Conservation (phyloP, 2,797 vertebrate species). For the Sebastes minor region DNA sequence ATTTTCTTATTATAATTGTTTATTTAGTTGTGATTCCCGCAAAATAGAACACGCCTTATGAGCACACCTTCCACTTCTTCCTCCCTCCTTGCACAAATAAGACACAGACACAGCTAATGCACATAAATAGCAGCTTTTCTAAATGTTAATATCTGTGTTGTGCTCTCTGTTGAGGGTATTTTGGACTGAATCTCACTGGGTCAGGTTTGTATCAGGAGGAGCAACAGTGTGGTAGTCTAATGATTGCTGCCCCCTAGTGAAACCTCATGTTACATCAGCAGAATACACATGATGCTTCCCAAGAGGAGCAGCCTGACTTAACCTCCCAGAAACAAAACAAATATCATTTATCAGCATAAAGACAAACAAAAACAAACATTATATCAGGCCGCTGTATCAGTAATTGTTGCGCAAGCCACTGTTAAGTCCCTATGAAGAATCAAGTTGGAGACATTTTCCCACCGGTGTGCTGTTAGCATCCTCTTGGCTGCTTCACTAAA, state of each 20-base stretch:
- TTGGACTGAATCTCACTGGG: neutral
- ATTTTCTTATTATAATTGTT: neutral
- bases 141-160: neutral
- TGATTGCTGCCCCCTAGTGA: constrained; percentile 84
- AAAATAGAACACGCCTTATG: neutral
- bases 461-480: constrained; percentile 10
- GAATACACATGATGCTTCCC: constrained; percentile 2
- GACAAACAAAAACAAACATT: constrained; percentile 50
- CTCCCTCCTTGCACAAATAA: neutral
- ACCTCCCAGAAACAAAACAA: constrained; percentile 25
- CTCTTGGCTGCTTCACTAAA: constrained; percentile 8
- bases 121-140: neutral
- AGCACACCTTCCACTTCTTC: neutral
- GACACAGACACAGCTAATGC: neutral
- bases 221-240: constrained; percentile 32
- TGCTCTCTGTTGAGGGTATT: neutral
- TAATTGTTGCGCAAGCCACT: neutral
- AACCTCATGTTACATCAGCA: constrained; percentile 39
- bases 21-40: neutral
- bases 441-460: constrained; percentile 45
- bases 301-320: neutral
- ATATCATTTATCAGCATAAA: constrained; percentile 17
- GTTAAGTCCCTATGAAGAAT: neutral
- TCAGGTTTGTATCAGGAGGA: neutral
- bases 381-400: neutral